phyloP scores from a whole-genome alignment of 2,113 vertebrate genomes.

The Thermophis baileyi region DNA sequence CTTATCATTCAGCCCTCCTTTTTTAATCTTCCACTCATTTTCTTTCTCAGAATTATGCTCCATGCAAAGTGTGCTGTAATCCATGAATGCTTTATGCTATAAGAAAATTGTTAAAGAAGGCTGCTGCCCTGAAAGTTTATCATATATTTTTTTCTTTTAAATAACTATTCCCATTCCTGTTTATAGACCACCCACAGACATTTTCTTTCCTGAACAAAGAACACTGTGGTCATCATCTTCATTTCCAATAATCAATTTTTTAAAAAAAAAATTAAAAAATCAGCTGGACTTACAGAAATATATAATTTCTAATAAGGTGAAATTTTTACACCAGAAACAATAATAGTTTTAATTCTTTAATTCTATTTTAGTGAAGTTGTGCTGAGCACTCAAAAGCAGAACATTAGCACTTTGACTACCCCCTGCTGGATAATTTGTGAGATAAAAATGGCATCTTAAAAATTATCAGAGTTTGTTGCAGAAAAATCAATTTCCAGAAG shows the following conservation, averaged over 20 bases:
- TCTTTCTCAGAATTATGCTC: not conserved
- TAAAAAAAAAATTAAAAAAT: not conserved
- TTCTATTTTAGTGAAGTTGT: accelerated
- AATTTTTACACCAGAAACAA: accelerated
- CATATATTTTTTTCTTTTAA: not conserved
- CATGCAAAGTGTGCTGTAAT: not conserved
- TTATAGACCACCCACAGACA: not conserved
- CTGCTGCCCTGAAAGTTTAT: not conserved
- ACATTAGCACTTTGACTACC: slow-evolving; percentile 11
- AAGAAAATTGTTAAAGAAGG: not conserved
- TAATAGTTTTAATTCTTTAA: accelerated
- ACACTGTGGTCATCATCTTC: not conserved
- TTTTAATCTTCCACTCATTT: not conserved
- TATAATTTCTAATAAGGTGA: not conserved
- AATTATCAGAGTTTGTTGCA: no score
- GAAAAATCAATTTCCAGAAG: no score
- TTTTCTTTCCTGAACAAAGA: not conserved
- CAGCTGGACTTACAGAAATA: not conserved
- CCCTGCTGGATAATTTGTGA: not conserved
- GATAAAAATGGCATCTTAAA: not conserved
- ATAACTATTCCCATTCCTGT: not conserved
- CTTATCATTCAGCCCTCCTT: not conserved
- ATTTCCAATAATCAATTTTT: not conserved
- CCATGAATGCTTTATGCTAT: not conserved
- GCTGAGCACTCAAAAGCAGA: not conserved